Conservation (phyloP, 2,888 invertebrate species). For the Polydrusus cervinus region DNA sequence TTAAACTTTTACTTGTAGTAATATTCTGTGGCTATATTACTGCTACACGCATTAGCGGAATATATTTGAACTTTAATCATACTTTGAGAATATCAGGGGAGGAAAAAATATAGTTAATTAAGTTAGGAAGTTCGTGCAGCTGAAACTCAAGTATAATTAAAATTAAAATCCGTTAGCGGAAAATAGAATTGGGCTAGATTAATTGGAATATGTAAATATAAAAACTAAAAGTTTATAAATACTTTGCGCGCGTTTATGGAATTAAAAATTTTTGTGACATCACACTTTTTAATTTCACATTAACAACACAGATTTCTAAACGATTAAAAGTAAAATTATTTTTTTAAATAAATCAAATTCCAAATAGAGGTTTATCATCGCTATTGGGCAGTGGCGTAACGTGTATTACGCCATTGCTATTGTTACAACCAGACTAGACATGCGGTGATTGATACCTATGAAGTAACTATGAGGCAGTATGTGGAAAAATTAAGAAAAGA, state of each 20-base stretch:
- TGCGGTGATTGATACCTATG: no score
- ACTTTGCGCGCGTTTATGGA: neutral
- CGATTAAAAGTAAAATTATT: no score
- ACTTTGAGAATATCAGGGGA: neutral
- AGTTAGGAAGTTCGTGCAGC: constrained; percentile 1
- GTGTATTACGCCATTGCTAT: no score
- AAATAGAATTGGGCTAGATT: neutral
- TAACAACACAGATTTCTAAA: no score
- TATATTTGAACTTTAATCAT: neutral
- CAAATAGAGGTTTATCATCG: no score
- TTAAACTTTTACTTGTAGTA: no score
- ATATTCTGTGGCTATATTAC: neutral
- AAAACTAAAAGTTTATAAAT: constrained; percentile 3
- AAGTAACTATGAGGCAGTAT: no score
- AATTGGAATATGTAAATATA: constrained; percentile 6
- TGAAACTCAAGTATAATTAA: constrained; percentile 3
- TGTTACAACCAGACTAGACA: no score
- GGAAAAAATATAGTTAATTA: constrained; percentile 4
- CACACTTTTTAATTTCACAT: no score
- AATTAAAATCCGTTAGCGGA: constrained; percentile 4
- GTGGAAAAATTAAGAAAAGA: no score
- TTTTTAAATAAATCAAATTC: no score
- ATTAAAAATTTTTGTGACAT: neutral
- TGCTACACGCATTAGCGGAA: neutral
- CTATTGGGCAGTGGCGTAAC: no score